Evolutionary conservation across 1,140 invertebrate species (phyloP).

Genomic region (Cephus cinctus): DNA sequence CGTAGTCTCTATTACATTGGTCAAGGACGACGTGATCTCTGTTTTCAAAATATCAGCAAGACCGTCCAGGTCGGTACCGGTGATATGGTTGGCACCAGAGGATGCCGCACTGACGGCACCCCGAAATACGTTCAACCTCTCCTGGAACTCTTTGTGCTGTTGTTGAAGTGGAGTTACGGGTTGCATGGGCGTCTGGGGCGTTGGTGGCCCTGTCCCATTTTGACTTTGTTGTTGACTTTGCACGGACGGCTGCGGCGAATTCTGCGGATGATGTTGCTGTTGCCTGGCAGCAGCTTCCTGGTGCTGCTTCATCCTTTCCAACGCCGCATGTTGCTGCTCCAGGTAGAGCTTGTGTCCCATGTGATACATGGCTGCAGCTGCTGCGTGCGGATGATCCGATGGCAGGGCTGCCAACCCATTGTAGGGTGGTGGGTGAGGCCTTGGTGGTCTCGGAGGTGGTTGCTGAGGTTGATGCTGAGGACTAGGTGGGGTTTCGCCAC

Average conservation of each 20-base stretch:
- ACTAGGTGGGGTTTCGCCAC: slow-evolving; percentile 66
- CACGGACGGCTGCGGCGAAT: slow-evolving; percentile 57
- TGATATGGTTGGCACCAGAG: slow-evolving; percentile 59
- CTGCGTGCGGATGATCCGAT: slow-evolving; percentile 52
- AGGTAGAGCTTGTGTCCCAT: slow-evolving; percentile 52
- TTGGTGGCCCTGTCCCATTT: slow-evolving; percentile 41
- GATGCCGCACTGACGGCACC: slow-evolving; percentile 43
- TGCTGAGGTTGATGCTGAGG: slow-evolving; percentile 54
- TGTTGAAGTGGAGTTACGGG: slow-evolving; percentile 57
- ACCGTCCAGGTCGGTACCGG: slow-evolving; percentile 78
- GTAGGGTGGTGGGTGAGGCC: slow-evolving; percentile 57
- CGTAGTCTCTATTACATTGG: slow-evolving; percentile 85
- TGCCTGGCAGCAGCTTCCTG: slow-evolving; percentile 54
- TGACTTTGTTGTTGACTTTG: slow-evolving; percentile 43
- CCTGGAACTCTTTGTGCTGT: slow-evolving; percentile 56
- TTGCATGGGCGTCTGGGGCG: slow-evolving; percentile 42
- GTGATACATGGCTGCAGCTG: slow-evolving; percentile 55
- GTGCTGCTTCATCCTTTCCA: slow-evolving; percentile 59
- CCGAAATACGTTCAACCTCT: slow-evolving; percentile 51
- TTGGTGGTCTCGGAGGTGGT: slow-evolving; percentile 59
- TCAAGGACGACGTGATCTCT: slow-evolving; percentile 82
- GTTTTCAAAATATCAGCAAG: slow-evolving; percentile 86
- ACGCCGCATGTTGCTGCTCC: slow-evolving; percentile 57
- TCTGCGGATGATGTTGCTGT: slow-evolving; percentile 56
- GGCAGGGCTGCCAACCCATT: slow-evolving; percentile 59